Evolutionary conservation across 1,140 invertebrate species (phyloP), one percentile per base, ranked within the genome.

Genomic region (Drosophila sechellia): DNA sequence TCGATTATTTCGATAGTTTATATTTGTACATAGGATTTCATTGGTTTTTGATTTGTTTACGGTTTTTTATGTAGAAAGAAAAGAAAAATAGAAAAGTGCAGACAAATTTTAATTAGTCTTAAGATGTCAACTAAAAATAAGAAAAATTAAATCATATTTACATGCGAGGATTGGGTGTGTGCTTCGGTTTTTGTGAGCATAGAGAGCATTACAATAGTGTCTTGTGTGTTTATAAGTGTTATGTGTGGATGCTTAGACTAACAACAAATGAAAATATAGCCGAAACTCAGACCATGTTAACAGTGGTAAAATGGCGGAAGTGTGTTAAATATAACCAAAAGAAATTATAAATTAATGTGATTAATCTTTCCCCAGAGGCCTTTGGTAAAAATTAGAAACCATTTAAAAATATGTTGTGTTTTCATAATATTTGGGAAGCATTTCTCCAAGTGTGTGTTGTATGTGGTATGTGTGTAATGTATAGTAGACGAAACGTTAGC

Each of bases 321-420:
- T 53, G 52, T 57, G 57, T 52, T 52, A 79, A 27, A 43, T 56
- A 10, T 55, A 66, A 45, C 22, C 31, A 61, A 56, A 74, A 71
- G 4, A 63, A 59, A 68, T 63, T 65, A 49, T 65, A 49, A 72
- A 54, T 60, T 55, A 13, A 78, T 90, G 91, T 92, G 91, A 70
- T 92, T 81, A 92, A 90, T 92, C 91, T 92, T 92, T 92, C 91
- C 91, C 91, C 79, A 86, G 57, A 92, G 91, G 91, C 91, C 91
- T 85, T 77, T 81, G 54, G 48, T 79, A 71, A 45, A 77, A 70
- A 58, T 39, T 22, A 40, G 8, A 55, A 45, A 31, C 49, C 40
- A 39, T 42, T 42, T 3, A 25, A 46, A 37, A 22, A 27, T 42
- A 20, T 13, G 52, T 34, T 11, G 31, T 58, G 17, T 60, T n/a